A percentile compares a stretch with the other conserved stretches of the same genome.
phyloP scores from a whole-genome alignment of 92 coral and sea anemone species.

The Metridium senile region DNA sequence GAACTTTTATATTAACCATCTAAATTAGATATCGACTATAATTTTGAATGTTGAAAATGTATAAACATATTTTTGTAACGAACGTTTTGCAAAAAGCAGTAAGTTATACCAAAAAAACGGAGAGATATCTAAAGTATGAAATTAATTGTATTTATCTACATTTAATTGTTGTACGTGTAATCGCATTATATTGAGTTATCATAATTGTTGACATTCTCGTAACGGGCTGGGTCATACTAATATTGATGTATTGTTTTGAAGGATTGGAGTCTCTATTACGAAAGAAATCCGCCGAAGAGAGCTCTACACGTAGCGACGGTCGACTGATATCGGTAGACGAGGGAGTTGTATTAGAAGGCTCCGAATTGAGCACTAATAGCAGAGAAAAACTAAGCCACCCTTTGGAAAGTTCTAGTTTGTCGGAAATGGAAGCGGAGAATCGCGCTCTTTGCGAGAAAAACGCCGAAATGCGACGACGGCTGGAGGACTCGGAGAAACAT shows the following conservation, averaged over 20 bases:
- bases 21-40: too few relatives aligned
- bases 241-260: not conserved
- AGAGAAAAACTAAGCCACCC: conserved; percentile 60
- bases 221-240: conserved; percentile 3
- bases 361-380: conserved; percentile 69
- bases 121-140: not conserved
- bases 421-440: conserved; percentile 71
- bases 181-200: not conserved
- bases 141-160: not conserved
- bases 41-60: too few relatives aligned
- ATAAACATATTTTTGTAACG: too few relatives aligned
- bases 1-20: too few relatives aligned
- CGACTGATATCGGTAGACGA: conserved; percentile 82
- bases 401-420: conserved; percentile 52
- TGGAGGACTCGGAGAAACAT: conserved; percentile 69
- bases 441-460: conserved; percentile 61
- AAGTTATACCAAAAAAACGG: too few relatives aligned
- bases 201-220: not conserved
- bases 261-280: conserved; percentile 15
- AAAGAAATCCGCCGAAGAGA: conserved; percentile 43
- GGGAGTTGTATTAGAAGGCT: conserved; percentile 88
- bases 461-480: conserved; percentile 55
- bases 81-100: too few relatives aligned
- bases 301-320: conserved; percentile 57
- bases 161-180: not conserved